Conservation (phyloP, 2,113 vertebrate genomes). For the Prietella phreatophila region DNA sequence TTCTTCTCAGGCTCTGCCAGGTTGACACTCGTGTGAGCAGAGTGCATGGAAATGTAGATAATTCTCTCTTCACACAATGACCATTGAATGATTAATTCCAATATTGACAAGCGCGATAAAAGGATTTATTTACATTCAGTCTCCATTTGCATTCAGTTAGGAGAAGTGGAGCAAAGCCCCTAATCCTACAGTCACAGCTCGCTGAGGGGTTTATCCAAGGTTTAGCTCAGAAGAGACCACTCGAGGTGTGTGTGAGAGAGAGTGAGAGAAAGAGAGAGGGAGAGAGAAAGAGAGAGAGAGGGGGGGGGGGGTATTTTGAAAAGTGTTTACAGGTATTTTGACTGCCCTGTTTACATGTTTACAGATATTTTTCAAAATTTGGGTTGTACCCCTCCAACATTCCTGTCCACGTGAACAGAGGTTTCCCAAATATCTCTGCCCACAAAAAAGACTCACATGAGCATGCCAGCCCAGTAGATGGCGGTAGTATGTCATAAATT, state of each 20-base stretch:
- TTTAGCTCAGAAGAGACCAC: slow-evolving; percentile 32
- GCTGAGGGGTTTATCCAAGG: slow-evolving; percentile 32
- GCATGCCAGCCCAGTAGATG: not conserved
- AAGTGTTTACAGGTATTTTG: not conserved
- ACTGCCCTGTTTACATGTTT: not conserved
- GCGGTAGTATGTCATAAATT: not conserved
- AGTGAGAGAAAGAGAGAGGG: not conserved
- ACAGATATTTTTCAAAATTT: not conserved
- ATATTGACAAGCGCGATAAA: slow-evolving; percentile 66
- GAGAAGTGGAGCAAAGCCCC: slow-evolving; percentile 55
- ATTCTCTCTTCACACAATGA: slow-evolving; percentile 40
- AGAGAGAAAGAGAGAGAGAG: not conserved
- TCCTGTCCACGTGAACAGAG: not conserved
- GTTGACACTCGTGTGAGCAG: not conserved
- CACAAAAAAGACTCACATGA: not conserved
- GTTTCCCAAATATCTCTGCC: not conserved
- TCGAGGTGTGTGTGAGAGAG: not conserved
- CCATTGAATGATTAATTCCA: slow-evolving; percentile 61
- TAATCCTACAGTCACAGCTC: slow-evolving; percentile 60
- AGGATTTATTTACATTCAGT: slow-evolving; percentile 58
- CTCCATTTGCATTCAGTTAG: slow-evolving; percentile 67
- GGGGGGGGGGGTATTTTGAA: not conserved
- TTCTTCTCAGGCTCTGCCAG: not conserved
- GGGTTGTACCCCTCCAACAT: not conserved
- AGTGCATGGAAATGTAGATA: slow-evolving; percentile 10